These are phyloP conservation scores for Rhinopomastus cyanomelas DNA, from an alignment of 2,113 vertebrate genomes.

Conservation along the genomic window DNA sequence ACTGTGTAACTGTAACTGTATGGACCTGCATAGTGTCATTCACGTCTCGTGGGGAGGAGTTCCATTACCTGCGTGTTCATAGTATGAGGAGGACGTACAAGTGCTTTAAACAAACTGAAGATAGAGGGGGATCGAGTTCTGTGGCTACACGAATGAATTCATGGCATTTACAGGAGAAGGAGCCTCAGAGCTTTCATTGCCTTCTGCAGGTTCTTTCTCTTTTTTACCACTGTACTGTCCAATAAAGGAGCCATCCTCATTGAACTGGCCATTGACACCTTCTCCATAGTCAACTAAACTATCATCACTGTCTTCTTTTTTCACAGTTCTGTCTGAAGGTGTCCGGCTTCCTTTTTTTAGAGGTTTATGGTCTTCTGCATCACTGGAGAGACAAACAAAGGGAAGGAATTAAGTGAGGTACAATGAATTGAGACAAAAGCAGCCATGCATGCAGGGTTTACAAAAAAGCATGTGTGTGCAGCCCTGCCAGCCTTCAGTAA, in stretches of 20 bases:
- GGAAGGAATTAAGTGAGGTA: neutral
- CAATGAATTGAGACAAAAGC: neutral
- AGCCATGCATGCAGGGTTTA: conserved; percentile 66
- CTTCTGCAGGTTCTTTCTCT: conserved; percentile 89
- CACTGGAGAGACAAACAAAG: conserved; percentile 83
- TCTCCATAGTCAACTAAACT: conserved; percentile 99
- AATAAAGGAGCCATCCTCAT: conserved; percentile 98
- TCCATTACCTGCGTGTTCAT: conserved; percentile 57
- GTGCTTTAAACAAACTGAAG: conserved; percentile 66
- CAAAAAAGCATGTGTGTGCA: conserved; percentile 45
- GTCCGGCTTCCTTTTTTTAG: conserved; percentile 94
- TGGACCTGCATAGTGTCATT: conserved; percentile 57
- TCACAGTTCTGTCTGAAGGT: conserved; percentile 95
- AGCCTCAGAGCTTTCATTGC: conserved; percentile 94
- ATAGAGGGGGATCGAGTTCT: conserved; percentile 50
- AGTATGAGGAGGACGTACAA: conserved; percentile 61
- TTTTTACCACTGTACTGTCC: conserved; percentile 98
- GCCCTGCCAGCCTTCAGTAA: conserved; percentile 43
- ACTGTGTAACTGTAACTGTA: neutral
- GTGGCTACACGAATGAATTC: conserved; percentile 94
- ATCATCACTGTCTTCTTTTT: conserved; percentile 96
- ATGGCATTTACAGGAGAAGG: conserved; percentile 95
- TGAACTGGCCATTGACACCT: conserved; percentile 97
- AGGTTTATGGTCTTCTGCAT: conserved; percentile 97
- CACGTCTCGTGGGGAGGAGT: conserved; percentile 50